These are phyloP conservation scores for Aphelinus atriplicis DNA, from an alignment of 1,140 invertebrate species.

Conservation along the genomic window DNA sequence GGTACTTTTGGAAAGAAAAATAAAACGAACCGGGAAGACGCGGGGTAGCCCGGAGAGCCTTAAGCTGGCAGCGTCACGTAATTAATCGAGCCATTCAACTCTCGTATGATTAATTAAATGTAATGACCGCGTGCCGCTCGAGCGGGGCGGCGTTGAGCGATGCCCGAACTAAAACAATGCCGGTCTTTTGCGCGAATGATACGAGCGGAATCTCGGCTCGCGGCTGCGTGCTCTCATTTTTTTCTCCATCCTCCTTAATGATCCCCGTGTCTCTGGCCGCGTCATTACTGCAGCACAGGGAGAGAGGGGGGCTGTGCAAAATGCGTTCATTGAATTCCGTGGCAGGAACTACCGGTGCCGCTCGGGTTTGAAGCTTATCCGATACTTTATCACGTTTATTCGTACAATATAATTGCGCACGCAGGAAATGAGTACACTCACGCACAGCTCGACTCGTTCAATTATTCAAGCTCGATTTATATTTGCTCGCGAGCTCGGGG, in stretches of 20 bases:
- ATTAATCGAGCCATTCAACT: conserved; percentile 53
- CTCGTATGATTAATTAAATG: conserved; percentile 62
- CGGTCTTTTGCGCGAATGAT: conserved; percentile 40
- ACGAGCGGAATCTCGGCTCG: conserved; percentile 28
- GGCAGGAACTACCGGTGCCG: no score
- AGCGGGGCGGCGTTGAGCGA: conserved; percentile 47
- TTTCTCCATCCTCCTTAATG: conserved; percentile 9
- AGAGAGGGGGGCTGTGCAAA: no score
- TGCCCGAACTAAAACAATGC: conserved; percentile 60
- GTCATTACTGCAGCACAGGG: no score
- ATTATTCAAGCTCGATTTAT: no score
- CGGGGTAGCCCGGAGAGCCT: conserved; percentile 9
- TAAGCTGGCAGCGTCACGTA: conserved; percentile 40
- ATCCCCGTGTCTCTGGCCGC: neutral
- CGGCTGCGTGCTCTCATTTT: neutral
- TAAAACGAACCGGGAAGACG: neutral
- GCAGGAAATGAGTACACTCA: no score
- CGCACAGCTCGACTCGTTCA: no score
- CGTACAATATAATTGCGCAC: no score
- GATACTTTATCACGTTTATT: no score
- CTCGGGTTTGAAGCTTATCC: no score
- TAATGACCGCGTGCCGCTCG: conserved; percentile 54
- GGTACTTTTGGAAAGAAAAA: neutral
- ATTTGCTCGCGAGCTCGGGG: no score
- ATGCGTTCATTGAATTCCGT: no score